Conservation (phyloP, 2,888 invertebrate genomes). For the Lasius fuliginosus region DNA sequence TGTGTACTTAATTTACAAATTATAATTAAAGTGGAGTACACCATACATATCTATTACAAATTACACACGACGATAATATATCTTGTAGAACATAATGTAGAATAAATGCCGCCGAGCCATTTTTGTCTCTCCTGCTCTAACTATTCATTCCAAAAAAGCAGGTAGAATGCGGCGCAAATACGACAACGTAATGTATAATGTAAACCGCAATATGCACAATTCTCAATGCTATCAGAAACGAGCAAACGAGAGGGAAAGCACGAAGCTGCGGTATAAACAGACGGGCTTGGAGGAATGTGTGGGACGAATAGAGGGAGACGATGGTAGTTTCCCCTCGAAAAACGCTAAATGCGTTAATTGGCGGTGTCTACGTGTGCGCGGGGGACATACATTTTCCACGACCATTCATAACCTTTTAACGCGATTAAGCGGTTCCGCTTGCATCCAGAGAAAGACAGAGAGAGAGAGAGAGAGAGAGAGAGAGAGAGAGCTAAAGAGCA, state of each 20-base stretch:
- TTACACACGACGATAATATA: slow-evolving; percentile 27
- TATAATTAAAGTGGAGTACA: slow-evolving; percentile 16
- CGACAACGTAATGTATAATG: slow-evolving; percentile 12
- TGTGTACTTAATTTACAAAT: slow-evolving; percentile 22
- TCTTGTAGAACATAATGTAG: neutral
- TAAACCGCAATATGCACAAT: slow-evolving; percentile 27
- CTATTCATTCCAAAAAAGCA: slow-evolving; percentile 16
- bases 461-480: too few relatives aligned
- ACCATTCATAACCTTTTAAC: slow-evolving; percentile 80
- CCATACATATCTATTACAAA: slow-evolving; percentile 5
- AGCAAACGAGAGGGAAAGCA: slow-evolving; percentile 24
- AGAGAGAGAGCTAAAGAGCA: slow-evolving; percentile 72
- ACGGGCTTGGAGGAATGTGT: neutral
- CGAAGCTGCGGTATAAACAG: neutral
- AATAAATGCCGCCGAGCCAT: neutral
- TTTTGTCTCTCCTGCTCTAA: slow-evolving; percentile 5
- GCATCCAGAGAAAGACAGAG: slow-evolving; percentile 37
- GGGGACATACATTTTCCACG: slow-evolving; percentile 65
- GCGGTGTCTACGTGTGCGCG: slow-evolving; percentile 65
- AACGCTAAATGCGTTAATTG: slow-evolving; percentile 73
- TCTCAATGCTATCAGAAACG: slow-evolving; percentile 30
- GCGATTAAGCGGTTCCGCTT: slow-evolving; percentile 75
- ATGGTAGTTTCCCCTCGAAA: slow-evolving; percentile 65
- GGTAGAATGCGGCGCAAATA: slow-evolving; percentile 26
- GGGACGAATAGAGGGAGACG: slow-evolving; percentile 34